A percentile compares a stretch with the other conserved stretches of the same genome.
These are phyloP conservation scores for Himantopus leucocephalus DNA, from an alignment of 2,113 vertebrate species.

Conservation along the genomic window DNA sequence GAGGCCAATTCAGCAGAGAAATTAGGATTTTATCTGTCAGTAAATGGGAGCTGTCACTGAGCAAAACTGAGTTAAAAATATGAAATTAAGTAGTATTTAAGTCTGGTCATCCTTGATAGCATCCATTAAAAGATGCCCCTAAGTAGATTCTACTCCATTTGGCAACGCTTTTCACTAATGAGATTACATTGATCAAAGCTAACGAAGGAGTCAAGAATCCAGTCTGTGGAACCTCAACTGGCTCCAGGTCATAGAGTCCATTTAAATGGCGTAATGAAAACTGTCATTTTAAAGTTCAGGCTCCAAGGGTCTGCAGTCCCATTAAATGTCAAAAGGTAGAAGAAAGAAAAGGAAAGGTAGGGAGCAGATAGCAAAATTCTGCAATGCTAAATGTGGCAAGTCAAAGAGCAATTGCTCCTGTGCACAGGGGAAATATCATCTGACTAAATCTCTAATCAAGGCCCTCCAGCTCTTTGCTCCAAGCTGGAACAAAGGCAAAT, in stretches of 20 bases:
- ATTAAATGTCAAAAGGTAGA: conserved; percentile 21
- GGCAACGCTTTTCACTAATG: conserved; percentile 33
- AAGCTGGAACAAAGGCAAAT: neutral
- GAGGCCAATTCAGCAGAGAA: neutral
- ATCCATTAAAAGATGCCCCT: conserved; percentile 31
- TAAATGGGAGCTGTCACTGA: neutral
- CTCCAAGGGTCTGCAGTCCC: neutral
- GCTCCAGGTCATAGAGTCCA: conserved; percentile 29
- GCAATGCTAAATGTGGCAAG: neutral
- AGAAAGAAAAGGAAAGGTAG: neutral
- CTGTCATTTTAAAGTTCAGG: conserved; percentile 1
- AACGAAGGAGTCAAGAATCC: conserved; percentile 20
- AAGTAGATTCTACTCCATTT: conserved; percentile 37
- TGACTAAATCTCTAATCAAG: neutral
- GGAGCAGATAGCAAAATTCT: neutral
- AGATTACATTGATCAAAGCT: conserved; percentile 57
- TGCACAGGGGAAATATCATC: neutral
- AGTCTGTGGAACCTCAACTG: neutral
- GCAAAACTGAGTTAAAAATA: conserved; percentile 53
- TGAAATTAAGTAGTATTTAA: conserved; percentile 51
- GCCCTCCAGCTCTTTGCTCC: neutral
- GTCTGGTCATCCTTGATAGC: conserved; percentile 19
- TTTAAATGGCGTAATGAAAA: neutral
- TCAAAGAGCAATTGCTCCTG: neutral
- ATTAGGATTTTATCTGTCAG: conserved; percentile 34